These are phyloP conservation scores for Psophia crepitans DNA, from an alignment of 2,113 vertebrate species.

Conservation along the genomic window DNA sequence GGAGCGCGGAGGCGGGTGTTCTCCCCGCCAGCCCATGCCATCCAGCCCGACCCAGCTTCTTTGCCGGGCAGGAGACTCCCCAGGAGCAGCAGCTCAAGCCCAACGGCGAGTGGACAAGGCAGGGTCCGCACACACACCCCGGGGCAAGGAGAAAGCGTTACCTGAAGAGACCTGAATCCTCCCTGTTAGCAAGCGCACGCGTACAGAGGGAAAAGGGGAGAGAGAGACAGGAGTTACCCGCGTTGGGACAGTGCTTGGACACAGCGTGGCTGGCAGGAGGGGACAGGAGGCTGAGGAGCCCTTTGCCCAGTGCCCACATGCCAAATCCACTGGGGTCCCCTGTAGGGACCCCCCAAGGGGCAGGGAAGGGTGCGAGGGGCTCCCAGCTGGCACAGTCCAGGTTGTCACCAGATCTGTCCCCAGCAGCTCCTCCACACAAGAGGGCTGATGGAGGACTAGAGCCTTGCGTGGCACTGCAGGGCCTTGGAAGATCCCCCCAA, in stretches of 20 bases:
- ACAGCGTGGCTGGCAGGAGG: background rate
- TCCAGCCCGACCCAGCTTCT: background rate
- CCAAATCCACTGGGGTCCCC: background rate
- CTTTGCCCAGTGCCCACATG: background rate
- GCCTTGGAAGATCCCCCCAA: background rate
- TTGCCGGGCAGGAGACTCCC: background rate
- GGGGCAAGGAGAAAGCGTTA: conserved; percentile 75
- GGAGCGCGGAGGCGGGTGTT: background rate
- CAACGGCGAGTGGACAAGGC: background rate
- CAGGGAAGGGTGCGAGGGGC: background rate
- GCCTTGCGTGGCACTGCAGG: background rate
- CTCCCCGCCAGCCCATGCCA: rapidly evolving
- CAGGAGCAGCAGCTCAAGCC: background rate
- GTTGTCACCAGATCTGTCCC: background rate
- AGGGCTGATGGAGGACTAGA: background rate
- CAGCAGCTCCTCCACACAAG: background rate
- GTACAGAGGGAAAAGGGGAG: conserved; percentile 66
- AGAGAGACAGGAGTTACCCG: conserved; percentile 73
- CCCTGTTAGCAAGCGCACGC: conserved; percentile 87
- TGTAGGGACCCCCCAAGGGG: background rate
- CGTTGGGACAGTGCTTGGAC: conserved; percentile 39
- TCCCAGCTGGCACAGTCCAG: background rate
- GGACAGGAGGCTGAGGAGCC: background rate
- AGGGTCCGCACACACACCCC: background rate
- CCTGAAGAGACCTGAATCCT: conserved; percentile 98